Percentiles rank a stretch among this genome's conserved stretches.
These are phyloP conservation scores for Caenorhabditis wallacei DNA, from an alignment of 2,888 invertebrate species.

Conservation along the genomic window DNA sequence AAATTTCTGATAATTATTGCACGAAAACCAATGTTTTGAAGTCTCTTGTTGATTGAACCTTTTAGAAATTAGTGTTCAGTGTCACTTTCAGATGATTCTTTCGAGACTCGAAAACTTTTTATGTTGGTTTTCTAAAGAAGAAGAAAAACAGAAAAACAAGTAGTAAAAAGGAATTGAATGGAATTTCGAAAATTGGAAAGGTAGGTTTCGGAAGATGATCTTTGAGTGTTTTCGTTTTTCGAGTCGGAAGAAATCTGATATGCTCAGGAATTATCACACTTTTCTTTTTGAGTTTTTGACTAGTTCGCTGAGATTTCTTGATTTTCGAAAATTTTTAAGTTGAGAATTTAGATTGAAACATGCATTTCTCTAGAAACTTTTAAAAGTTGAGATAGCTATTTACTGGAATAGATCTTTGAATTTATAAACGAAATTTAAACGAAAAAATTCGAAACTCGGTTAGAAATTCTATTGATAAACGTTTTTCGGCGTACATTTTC, in stretches of 20 bases:
- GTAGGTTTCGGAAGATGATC: conserved; percentile 15
- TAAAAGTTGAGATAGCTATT: too few species aligned
- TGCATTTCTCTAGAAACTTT: too few species aligned
- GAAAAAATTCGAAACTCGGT: too few species aligned
- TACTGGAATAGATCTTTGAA: too few species aligned
- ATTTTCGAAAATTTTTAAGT: background rate
- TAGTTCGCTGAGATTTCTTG: background rate
- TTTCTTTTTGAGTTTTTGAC: background rate
- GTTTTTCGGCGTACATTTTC: too few species aligned
- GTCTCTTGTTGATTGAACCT: conserved; percentile 29
- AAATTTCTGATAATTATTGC: background rate
- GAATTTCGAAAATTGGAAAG: conserved; percentile 8
- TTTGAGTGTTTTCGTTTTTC: conserved; percentile 26
- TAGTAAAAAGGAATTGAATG: conserved; percentile 25
- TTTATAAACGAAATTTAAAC: too few species aligned
- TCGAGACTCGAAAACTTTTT: background rate
- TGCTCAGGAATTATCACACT: conserved; percentile 47
- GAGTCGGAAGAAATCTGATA: conserved; percentile 17
- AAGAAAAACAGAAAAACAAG: conserved; percentile 19
- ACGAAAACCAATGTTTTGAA: background rate
- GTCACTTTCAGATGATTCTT: conserved; percentile 32
- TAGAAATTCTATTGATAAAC: too few species aligned
- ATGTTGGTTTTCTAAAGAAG: background rate
- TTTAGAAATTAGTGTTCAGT: conserved; percentile 10
- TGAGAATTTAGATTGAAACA: background rate